Percentiles rank a stretch among this genome's conserved stretches.
phyloP scores from a whole-genome alignment of 2,797 vertebrate genomes.

The Graptemys geographica region DNA sequence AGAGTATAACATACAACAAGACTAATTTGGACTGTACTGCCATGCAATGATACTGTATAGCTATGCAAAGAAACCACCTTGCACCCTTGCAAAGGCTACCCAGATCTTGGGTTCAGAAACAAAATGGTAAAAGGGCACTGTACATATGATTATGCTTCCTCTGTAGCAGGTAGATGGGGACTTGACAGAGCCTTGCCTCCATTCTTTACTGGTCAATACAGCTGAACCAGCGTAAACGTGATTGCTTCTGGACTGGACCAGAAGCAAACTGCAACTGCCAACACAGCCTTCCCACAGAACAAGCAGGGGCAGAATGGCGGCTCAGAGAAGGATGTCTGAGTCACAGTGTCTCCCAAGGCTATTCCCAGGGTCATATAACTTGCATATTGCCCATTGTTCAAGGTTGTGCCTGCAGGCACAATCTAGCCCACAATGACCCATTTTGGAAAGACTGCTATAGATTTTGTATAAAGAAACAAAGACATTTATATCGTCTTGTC shows the following conservation, averaged over 20 bases:
- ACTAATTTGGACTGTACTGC: not conserved
- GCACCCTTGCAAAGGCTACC: too few relatives aligned
- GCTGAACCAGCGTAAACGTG: not conserved
- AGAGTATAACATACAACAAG: not conserved
- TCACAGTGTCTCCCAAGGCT: not conserved
- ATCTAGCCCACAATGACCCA: not conserved
- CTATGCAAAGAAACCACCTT: not conserved
- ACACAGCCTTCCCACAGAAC: not conserved
- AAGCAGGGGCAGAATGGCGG: not conserved
- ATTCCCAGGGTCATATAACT: not conserved
- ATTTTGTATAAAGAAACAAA: not conserved
- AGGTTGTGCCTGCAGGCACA: not conserved
- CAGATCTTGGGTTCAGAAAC: not conserved
- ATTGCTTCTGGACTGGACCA: not conserved
- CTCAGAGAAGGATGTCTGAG: not conserved
- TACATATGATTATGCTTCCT: not conserved
- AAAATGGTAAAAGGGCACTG: not conserved
- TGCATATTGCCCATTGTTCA: fast-evolving
- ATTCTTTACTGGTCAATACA: not conserved
- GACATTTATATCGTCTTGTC: not conserved
- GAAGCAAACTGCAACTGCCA: not conserved
- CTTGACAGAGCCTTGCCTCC: not conserved
- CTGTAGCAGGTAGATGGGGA: not conserved
- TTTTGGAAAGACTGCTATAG: not conserved
- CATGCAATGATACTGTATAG: not conserved